These are phyloP conservation scores for Rhynchomys soricoides DNA, from an alignment of 2,113 vertebrate species.

Conservation along the genomic window DNA sequence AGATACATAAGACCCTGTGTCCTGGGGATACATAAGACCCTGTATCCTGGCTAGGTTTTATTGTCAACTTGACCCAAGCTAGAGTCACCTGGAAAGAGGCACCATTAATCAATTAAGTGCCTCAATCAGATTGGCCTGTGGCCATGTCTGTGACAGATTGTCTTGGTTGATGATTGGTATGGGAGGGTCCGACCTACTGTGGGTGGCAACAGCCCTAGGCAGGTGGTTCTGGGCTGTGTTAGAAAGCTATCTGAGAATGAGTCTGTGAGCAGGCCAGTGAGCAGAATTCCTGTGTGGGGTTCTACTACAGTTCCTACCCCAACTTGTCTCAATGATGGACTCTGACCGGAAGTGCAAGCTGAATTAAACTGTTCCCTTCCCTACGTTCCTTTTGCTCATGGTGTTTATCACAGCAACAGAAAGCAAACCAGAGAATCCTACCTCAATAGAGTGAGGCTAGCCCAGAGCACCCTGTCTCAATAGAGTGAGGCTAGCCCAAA, in stretches of 20 bases:
- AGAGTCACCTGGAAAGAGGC: not conserved
- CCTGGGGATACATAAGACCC: not conserved
- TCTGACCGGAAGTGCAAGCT: not conserved
- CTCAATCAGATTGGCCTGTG: not conserved
- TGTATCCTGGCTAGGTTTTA: not conserved
- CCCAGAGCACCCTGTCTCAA: not conserved
- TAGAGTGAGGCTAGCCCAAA: not conserved
- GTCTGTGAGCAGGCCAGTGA: not conserved
- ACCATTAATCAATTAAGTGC: not conserved
- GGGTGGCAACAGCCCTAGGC: not conserved
- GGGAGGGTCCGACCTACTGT: not conserved
- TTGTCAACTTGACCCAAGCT: not conserved
- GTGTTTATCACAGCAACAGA: not conserved
- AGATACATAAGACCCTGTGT: not conserved
- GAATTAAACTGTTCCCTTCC: not conserved
- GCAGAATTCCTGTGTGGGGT: not conserved
- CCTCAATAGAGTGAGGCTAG: not conserved
- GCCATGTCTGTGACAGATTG: not conserved
- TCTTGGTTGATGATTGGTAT: not conserved
- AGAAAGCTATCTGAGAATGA: not conserved
- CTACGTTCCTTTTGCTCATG: not conserved
- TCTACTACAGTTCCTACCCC: not conserved
- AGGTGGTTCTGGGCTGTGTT: not conserved
- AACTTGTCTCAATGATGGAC: not conserved
- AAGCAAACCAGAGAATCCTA: not conserved